phyloP scores from a whole-genome alignment of 1,140 invertebrate species.

The Epicauta chinensis region DNA sequence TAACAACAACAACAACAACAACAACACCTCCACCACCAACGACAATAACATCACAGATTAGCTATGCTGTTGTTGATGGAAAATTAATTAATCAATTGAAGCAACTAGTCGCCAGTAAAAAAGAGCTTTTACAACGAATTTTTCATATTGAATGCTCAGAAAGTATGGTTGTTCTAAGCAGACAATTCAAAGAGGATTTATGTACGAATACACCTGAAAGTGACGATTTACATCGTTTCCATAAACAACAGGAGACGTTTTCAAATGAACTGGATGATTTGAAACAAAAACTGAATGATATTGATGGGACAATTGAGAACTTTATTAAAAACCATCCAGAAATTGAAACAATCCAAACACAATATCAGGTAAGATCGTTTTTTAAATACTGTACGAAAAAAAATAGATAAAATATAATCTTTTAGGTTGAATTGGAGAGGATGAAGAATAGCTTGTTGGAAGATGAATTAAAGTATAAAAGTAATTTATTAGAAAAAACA shows the following conservation, averaged over 20 bases:
- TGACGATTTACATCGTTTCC: conserved; percentile 44
- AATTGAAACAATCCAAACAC: conserved; percentile 7
- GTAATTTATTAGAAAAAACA: conserved; percentile 27
- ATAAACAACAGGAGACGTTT: conserved; percentile 43
- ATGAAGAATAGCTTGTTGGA: conserved; percentile 22
- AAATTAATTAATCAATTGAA: neutral
- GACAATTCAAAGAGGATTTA: conserved; percentile 45
- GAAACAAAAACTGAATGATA: conserved; percentile 12
- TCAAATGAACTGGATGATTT: conserved; percentile 42
- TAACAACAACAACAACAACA: no score
- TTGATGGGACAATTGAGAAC: conserved; percentile 35
- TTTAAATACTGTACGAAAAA: neutral
- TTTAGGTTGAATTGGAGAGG: conserved; percentile 23
- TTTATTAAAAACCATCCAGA: conserved; percentile 34
- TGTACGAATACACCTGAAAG: conserved; percentile 33
- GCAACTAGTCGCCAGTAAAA: conserved; percentile 15
- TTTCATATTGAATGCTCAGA: conserved; percentile 18
- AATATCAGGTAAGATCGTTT: conserved; percentile 11
- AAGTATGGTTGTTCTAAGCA: conserved; percentile 19
- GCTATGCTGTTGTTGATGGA: conserved; percentile 1
- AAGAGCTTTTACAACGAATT: conserved; percentile 20
- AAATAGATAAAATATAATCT: neutral
- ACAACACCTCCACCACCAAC: no score
- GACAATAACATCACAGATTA: no score
- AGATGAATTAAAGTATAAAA: conserved; percentile 25